These are phyloP conservation scores for Quadroppia sp. DNA, from an alignment of 2,888 invertebrate species.

Conservation along the genomic window DNA sequence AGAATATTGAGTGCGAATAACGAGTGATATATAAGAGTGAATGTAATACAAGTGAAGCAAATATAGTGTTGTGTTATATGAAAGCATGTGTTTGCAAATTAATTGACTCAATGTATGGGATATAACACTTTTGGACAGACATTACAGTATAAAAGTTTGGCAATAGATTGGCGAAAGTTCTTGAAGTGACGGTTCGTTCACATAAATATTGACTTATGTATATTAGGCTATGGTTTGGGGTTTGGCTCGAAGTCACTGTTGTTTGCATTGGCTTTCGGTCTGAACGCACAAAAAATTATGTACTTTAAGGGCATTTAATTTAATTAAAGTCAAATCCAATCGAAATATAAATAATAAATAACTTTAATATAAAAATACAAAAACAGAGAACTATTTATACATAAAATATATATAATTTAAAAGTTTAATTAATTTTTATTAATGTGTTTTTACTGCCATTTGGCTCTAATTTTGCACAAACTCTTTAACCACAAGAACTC, in stretches of 20 bases:
- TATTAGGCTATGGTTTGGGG: neutral
- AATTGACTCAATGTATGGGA: conserved; percentile 15
- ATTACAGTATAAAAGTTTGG: neutral
- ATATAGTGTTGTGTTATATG: neutral
- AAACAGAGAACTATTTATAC: neutral
- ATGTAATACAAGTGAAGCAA: too few species aligned
- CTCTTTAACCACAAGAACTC: neutral
- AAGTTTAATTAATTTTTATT: conserved; percentile 11
- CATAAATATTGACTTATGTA: conserved; percentile 17
- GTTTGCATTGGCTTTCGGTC: neutral
- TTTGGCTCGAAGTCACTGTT: neutral
- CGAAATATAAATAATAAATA: neutral
- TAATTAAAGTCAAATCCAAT: neutral
- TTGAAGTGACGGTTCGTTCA: neutral
- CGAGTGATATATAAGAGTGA: too few species aligned
- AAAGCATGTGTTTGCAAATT: neutral
- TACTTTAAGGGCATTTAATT: neutral
- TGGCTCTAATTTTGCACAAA: neutral
- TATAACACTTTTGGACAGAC: neutral
- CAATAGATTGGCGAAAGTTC: neutral
- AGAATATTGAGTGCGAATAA: too few species aligned
- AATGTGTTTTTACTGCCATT: neutral
- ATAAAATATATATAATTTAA: neutral
- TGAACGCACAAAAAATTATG: neutral
- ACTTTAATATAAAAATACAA: too few species aligned